phyloP scores from a whole-genome alignment of 2,888 invertebrate genomes.

The Heteromurus nitidus region DNA sequence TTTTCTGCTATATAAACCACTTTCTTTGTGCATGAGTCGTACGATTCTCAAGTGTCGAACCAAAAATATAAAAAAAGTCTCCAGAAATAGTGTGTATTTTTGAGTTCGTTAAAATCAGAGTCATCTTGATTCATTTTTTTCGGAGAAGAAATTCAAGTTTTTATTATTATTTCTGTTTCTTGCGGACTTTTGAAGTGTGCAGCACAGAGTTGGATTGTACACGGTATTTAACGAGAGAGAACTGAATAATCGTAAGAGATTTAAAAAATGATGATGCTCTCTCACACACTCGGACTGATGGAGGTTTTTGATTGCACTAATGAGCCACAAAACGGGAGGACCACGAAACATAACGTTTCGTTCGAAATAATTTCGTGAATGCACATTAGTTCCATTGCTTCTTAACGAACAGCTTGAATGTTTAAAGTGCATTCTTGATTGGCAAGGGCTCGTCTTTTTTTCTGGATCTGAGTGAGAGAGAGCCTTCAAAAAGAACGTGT shows the following conservation, averaged over 20 bases:
- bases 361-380: slow-evolving; percentile 45
- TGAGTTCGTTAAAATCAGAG: slow-evolving; percentile 55
- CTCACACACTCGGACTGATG: slow-evolving; percentile 38
- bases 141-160: slow-evolving; percentile 53
- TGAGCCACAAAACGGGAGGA: slow-evolving; percentile 63
- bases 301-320: slow-evolving; percentile 60
- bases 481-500: background rate
- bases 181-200: too few species aligned
- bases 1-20: background rate
- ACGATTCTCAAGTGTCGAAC: background rate
- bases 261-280: slow-evolving; percentile 33
- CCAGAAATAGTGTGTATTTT: slow-evolving; percentile 5
- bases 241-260: too few species aligned
- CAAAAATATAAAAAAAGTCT: too few species aligned
- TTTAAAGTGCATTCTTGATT: background rate
- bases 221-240: too few species aligned
- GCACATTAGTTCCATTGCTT: too few species aligned
- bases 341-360: slow-evolving; percentile 61
- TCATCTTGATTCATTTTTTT: slow-evolving; percentile 64
- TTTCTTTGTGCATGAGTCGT: background rate
- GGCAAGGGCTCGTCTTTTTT: slow-evolving; percentile 5
- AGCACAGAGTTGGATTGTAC: too few species aligned
- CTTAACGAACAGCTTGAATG: too few species aligned
- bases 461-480: slow-evolving; percentile 6
- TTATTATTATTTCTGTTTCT: slow-evolving; percentile 41